Evolutionary conservation across 2,888 invertebrate species (phyloP).

Genomic region (Pristionchus entomophagus): DNA sequence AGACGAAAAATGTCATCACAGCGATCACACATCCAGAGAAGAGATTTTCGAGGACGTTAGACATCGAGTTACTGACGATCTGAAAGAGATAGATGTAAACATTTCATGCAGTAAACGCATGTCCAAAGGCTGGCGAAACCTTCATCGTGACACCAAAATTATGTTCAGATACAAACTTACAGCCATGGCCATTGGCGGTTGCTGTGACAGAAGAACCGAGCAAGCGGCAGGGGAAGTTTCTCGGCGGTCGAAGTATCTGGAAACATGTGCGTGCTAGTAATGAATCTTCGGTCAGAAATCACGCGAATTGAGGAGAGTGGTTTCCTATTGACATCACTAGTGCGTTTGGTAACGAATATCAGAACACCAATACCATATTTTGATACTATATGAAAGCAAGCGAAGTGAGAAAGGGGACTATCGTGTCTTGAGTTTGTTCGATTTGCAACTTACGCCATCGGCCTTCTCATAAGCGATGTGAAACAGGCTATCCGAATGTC

Average conservation of each 20-base stretch:
- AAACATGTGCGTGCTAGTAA: no score
- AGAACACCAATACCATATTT: no score
- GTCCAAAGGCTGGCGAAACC: no score
- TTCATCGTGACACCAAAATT: neutral
- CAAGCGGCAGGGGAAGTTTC: constrained; percentile 32
- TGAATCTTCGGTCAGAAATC: no score
- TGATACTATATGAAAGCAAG: no score
- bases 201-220: constrained; percentile 36
- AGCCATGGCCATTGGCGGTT: neutral
- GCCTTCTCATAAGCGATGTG: neutral
- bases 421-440: no score
- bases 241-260: neutral
- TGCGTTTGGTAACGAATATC: no score
- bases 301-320: no score
- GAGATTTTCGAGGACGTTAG: neutral
- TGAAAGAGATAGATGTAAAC: no score
- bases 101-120: no score
- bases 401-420: no score
- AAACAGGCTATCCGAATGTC: neutral
- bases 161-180: neutral
- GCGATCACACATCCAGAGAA: neutral
- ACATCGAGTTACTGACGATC: neutral
- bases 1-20: neutral
- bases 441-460: constrained; percentile 1
- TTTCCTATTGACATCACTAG: no score